A percentile compares a stretch with the other conserved stretches of the same genome.
These are phyloP conservation scores for Bubo bubo DNA, from an alignment of 2,113 vertebrate species.

Conservation along the genomic window DNA sequence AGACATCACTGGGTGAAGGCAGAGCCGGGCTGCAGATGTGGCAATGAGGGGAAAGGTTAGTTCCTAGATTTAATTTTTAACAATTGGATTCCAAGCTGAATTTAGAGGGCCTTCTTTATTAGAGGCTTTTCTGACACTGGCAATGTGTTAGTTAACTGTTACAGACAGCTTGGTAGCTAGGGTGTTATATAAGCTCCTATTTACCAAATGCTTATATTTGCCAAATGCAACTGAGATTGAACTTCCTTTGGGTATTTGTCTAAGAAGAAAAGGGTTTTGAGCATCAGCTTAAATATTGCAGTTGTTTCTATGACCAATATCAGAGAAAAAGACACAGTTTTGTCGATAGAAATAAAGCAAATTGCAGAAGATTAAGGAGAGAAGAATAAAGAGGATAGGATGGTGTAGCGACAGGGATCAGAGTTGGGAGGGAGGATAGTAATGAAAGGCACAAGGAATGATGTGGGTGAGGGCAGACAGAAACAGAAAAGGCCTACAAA, in stretches of 20 bases:
- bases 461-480: neutral
- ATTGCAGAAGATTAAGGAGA: neutral
- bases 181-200: neutral
- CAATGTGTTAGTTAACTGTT: neutral
- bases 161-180: neutral
- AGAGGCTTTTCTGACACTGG: neutral
- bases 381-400: neutral
- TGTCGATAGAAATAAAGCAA: neutral
- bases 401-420: neutral
- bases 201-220: neutral
- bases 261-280: neutral
- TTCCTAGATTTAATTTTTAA: neutral
- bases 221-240: neutral
- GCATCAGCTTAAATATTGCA: neutral
- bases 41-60: neutral
- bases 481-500: neutral
- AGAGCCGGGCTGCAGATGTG: neutral
- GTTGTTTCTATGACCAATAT: neutral
- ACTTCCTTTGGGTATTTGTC: neutral
- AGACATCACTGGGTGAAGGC: neutral
- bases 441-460: neutral
- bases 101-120: neutral
- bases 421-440: neutral
- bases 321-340: neutral
- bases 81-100: neutral